Conservation (phyloP, 1,140 invertebrate species). For the Scaptodrosophila lebanonensis region DNA sequence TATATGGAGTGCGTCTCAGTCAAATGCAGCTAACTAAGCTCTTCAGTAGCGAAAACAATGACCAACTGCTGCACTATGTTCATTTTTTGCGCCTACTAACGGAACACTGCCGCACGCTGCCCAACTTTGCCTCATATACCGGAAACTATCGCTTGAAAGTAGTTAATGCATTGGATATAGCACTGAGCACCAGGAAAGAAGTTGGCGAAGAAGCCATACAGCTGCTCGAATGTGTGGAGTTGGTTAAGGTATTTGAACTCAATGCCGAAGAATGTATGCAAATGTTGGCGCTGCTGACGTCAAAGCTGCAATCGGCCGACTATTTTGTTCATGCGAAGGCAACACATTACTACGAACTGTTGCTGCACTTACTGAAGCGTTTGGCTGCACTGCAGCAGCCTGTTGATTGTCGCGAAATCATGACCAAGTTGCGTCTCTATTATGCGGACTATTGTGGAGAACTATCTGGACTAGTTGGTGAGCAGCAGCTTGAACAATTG, state of each 20-base stretch:
- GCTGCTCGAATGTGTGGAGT: conserved; percentile 41
- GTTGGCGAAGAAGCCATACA: conserved; percentile 21
- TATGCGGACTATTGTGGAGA: conserved; percentile 34
- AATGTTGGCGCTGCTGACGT: conserved; percentile 45
- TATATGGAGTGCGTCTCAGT: conserved; percentile 50
- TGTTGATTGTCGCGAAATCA: conserved; percentile 38
- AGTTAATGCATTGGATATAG: conserved; percentile 54
- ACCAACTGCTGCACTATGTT: conserved; percentile 44
- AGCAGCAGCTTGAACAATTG: conserved; percentile 78
- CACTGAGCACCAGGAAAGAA: conserved; percentile 15
- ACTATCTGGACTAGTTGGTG: too few relatives aligned
- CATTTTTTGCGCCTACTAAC: conserved; percentile 49
- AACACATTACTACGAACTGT: conserved; percentile 54
- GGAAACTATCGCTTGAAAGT: conserved; percentile 60
- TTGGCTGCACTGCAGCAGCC: conserved; percentile 39
- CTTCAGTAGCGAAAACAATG: conserved; percentile 39
- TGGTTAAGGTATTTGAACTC: conserved; percentile 55
- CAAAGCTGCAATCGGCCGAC: conserved; percentile 38
- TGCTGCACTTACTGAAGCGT: conserved; percentile 45
- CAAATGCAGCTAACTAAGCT: conserved; percentile 48
- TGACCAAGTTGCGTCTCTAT: conserved; percentile 33
- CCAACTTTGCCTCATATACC: conserved; percentile 37
- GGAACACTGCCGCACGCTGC: conserved; percentile 35
- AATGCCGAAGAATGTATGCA: conserved; percentile 44
- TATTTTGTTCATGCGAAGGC: conserved; percentile 29